Base-by-base conservation (phyloP, 2,797 vertebrate genomes). In the Synaphobranchus kaupii region DNA sequence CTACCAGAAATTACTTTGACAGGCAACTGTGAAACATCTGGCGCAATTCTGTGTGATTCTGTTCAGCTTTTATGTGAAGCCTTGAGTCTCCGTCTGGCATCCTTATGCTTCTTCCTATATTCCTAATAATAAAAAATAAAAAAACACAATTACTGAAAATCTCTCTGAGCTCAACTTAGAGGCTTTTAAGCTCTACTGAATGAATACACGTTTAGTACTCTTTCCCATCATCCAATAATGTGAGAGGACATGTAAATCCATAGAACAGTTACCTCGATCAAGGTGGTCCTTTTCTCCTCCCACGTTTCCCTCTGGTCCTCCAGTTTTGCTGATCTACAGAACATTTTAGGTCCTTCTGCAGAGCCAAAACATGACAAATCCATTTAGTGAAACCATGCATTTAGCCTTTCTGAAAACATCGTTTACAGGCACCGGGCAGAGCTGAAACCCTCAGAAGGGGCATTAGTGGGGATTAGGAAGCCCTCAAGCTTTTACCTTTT, bases 81-180 rank as follows among this genome's bases (percentile, higher is more conserved):
- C 60, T 89, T 94, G 25, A 94, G 84, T n/a, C 92, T 94, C 90
- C 93, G 94, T 48, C 90, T 90, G 44, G 96, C 96, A 0, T 95
- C 94, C 86, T 91, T 95, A 92, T 97, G 96, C 87, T 95, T 96
- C 91, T 95, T 96, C 48, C 91, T 90, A 83, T 88, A 93, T 5
- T 93, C 92, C 93, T 94, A 88, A 39, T 52, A 39, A 85, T n/a
- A 17, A 28, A 10, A 15, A 25, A 71, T 28, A 66, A 58, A 86
- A 25, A 3, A n/a, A 15, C 76, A 73, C 71, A 9, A 80, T 13
- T 76, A 52, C 28, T 0, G 20, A 81, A 81, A 81, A 5, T 78
- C 44, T 15, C 5, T 44, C 73, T 17, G 9, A 76, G 17, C 20
- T 76, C 12, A 39, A 76, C 44, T 76, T 50, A 50, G 7, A 81